phyloP scores from a whole-genome alignment of 2,113 vertebrate genomes.

The Oryzias celebensis region DNA sequence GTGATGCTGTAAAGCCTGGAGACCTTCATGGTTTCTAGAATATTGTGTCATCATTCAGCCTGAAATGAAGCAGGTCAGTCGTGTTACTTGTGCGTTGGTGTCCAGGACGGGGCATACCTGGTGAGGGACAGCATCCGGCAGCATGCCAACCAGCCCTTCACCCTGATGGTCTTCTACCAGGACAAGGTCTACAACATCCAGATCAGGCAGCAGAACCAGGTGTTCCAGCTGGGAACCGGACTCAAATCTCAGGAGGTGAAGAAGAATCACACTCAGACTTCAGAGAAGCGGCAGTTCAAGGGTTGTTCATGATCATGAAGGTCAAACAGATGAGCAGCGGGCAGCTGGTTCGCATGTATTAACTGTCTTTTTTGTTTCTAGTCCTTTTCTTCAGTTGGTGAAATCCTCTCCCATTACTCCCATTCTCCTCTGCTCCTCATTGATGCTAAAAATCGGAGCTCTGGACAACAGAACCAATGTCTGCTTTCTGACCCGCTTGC shows the following conservation, averaged over 20 bases:
- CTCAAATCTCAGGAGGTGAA: slow-evolving; percentile 90
- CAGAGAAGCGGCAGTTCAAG: too few species aligned
- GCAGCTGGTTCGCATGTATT: background rate
- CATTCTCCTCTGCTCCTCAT: slow-evolving; percentile 90
- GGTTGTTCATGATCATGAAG: too few species aligned
- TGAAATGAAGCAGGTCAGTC: background rate
- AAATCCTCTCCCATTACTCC: slow-evolving; percentile 86
- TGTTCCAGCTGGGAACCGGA: slow-evolving; percentile 87
- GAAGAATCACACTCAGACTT: background rate
- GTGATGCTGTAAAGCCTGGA: too few species aligned
- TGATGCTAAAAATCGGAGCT: slow-evolving; percentile 88
- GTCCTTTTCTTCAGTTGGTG: slow-evolving; percentile 83
- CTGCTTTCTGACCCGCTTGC: slow-evolving; percentile 80
- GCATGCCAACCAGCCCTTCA: slow-evolving; percentile 83
- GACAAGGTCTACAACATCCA: slow-evolving; percentile 95
- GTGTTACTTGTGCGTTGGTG: slow-evolving; percentile 7
- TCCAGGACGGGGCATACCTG: slow-evolving; percentile 91
- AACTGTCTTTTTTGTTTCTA: slow-evolving; percentile 34
- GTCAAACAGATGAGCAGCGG: background rate
- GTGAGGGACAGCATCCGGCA: slow-evolving; percentile 92
- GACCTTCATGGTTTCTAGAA: too few species aligned
- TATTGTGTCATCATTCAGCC: too few species aligned
- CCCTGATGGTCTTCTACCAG: slow-evolving; percentile 93
- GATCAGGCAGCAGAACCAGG: slow-evolving; percentile 82
- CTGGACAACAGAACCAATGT: slow-evolving; percentile 86